These are phyloP conservation scores for Zygogramma bicolorata DNA, from an alignment of 2,888 invertebrate species.

Conservation along the genomic window DNA sequence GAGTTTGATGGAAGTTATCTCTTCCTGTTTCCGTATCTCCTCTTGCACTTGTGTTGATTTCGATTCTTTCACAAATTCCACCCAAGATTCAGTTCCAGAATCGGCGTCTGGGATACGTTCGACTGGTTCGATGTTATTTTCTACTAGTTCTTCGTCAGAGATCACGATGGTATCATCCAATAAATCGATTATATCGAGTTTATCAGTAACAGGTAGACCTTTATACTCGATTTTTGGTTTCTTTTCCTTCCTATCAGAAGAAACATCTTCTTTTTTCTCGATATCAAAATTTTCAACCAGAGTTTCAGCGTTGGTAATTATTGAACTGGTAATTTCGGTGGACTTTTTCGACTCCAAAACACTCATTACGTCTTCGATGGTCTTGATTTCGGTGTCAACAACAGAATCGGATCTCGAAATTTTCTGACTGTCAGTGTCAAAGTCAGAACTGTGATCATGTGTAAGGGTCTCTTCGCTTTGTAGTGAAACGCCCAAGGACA, in stretches of 20 bases:
- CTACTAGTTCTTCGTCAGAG: slow-evolving; percentile 44
- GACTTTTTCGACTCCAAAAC: slow-evolving; percentile 50
- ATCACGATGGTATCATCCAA: slow-evolving; percentile 37
- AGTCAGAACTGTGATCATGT: slow-evolving; percentile 40
- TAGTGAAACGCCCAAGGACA: slow-evolving; percentile 52
- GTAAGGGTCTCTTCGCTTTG: slow-evolving; percentile 43
- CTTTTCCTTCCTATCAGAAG: background rate
- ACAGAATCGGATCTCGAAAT: slow-evolving; percentile 61
- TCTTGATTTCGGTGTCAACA: slow-evolving; percentile 64
- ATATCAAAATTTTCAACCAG: background rate
- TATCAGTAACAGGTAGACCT: slow-evolving; percentile 8
- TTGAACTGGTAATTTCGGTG: slow-evolving; percentile 34
- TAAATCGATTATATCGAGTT: slow-evolving; percentile 21
- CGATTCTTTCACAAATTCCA: background rate
- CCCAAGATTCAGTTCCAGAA: slow-evolving; percentile 7
- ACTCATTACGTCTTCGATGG: slow-evolving; percentile 63
- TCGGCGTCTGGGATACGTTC: slow-evolving; percentile 21
- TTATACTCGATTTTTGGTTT: background rate
- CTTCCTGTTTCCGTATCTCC: slow-evolving; percentile 8
- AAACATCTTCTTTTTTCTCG: background rate
- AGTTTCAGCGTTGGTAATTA: background rate
- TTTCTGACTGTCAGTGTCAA: slow-evolving; percentile 42
- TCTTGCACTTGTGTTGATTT: background rate
- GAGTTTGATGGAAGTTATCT: no score
- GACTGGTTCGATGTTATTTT: slow-evolving; percentile 29